Evolutionary conservation across 2,888 invertebrate species (phyloP).

Genomic region (Protophormia terraenovae): DNA sequence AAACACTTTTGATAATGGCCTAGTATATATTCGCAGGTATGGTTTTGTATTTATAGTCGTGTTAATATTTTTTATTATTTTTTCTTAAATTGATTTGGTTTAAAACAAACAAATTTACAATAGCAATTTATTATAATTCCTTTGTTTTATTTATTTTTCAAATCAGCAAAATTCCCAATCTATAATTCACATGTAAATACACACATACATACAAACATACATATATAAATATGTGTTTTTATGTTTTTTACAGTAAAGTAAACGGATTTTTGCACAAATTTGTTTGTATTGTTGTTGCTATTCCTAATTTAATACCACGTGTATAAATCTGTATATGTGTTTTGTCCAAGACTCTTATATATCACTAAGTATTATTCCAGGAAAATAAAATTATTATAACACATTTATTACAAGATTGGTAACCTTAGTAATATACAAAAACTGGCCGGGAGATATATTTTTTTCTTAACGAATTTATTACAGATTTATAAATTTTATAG

Average conservation of each 20-base stretch:
- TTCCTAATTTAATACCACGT: too few species aligned
- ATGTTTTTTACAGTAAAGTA: too few species aligned
- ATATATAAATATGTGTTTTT: background rate
- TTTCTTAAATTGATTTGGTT: slow-evolving; percentile 13
- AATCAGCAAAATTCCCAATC: background rate
- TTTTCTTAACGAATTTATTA: too few species aligned
- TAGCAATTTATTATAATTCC: slow-evolving; percentile 8
- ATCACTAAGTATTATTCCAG: background rate
- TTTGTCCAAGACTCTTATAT: background rate
- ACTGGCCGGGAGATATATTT: background rate
- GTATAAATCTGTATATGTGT: background rate
- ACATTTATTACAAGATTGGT: too few species aligned
- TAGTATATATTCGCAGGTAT: too few species aligned
- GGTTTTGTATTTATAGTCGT: background rate
- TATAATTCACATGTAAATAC: background rate
- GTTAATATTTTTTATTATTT: slow-evolving; percentile 9
- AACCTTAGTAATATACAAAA: background rate
- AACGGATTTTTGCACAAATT: background rate
- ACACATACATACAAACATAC: background rate
- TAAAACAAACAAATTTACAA: slow-evolving; percentile 2
- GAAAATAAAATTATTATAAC: background rate
- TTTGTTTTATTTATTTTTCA: slow-evolving; percentile 31
- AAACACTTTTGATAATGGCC: too few species aligned
- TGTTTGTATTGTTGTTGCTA: background rate
- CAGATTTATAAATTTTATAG: too few species aligned